Conservation (phyloP, 2,888 invertebrate genomes). For the Tenthredo amoena region DNA sequence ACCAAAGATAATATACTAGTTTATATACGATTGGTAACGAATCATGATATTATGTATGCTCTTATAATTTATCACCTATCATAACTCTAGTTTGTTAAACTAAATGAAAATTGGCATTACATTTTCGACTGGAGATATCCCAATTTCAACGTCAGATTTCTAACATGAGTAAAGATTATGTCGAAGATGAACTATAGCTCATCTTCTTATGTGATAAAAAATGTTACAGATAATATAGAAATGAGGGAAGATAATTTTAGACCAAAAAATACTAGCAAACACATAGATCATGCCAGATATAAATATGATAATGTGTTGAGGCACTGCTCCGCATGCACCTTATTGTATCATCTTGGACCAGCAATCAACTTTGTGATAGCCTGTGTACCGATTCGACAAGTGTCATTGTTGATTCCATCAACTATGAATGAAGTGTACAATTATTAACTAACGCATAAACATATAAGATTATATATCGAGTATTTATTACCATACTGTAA, state of each 20-base stretch:
- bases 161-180: constrained; percentile 2
- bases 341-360: constrained; percentile 66
- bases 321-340: constrained; percentile 59
- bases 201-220: constrained; percentile 32
- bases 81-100: not conserved
- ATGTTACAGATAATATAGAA: constrained; percentile 21
- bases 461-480: constrained; percentile 56
- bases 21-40: not conserved
- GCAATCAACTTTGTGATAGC: constrained; percentile 76
- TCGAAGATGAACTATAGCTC: not conserved
- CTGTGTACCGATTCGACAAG: constrained; percentile 67
- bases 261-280: constrained; percentile 9
- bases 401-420: constrained; percentile 64
- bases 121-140: constrained; percentile 3
- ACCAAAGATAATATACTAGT: not conserved
- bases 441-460: constrained; percentile 57
- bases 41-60: not conserved
- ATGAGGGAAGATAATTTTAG: not conserved
- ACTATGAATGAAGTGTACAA: constrained; percentile 64
- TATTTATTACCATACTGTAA: constrained; percentile 73
- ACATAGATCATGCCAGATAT: constrained; percentile 13
- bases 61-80: constrained; percentile 18
- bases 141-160: not conserved
- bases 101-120: not conserved
- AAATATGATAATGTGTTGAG: constrained; percentile 1